Evolutionary conservation across 2,113 vertebrate genomes (phyloP), one percentile per base, ranked within the genome.

Genomic region (Hippocampus zosterae): DNA sequence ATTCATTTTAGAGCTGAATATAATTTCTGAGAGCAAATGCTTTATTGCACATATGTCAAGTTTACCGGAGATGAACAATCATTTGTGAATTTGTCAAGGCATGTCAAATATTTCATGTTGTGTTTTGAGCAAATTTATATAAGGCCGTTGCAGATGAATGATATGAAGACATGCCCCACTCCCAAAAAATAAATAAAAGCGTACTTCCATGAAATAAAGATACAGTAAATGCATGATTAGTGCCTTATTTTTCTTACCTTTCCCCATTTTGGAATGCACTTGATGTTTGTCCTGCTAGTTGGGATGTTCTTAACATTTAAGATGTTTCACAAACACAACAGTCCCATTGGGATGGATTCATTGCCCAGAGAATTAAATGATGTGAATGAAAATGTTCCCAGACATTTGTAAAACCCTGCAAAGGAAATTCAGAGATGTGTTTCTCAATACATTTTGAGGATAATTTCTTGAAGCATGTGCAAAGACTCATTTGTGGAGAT

Each of bases 71-170:
- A 44, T 5, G 40, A 41, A 48, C 52, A 46, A 75, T 59, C 46
- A 40, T 46, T 56, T 72, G 25, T 69, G 25, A 73, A 72, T 65
- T 65, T 18, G 72, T 74, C 21, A 66, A 81, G 27, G 56, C 10
- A 59, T 69, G 62, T 66, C n/a, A 56, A 50, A 70, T 72, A 67
- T 78, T 75, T 75, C 71, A 66, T 44, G 48, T 70, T 73, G 7
- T 73, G 7, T 75, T 77, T 42, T 75, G 42, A 75, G 68, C 6
- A 65, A 8, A 56, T 72, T 68, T 5, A n/a, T 69, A 55, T 70
- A 13, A 69, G 29, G 46, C 53, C 3, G 21, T 61, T 41, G 52
- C 21, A 8, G 44, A 37, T 42, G 40, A 64, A 41, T 42, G 21
- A 40, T n/a, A 8, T 62, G 60, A 21, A 40, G 13, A 61, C 29